phyloP scores from a whole-genome alignment of 2,888 invertebrate genomes.

The Erannis defoliaria region DNA sequence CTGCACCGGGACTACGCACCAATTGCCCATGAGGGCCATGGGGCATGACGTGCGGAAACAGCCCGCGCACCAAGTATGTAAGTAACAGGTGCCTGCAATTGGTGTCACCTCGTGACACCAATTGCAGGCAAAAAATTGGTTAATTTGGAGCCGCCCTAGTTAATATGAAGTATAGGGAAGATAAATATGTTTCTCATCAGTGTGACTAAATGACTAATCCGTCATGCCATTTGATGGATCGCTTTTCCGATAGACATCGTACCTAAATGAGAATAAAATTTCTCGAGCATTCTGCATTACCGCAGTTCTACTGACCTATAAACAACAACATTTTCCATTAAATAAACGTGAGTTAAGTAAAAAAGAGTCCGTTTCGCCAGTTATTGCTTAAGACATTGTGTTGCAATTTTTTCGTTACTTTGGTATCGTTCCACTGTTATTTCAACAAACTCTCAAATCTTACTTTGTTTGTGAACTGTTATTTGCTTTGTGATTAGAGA shows the following conservation, averaged over 20 bases:
- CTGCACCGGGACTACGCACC: too few relatives aligned
- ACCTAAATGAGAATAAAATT: slow-evolving; percentile 29
- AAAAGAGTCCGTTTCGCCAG: neutral
- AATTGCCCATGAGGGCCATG: too few relatives aligned
- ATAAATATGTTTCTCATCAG: slow-evolving; percentile 28
- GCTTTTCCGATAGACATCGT: slow-evolving; percentile 33
- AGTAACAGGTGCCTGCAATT: too few relatives aligned
- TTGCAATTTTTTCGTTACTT: neutral
- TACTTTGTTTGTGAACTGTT: slow-evolving; percentile 7
- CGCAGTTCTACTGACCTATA: neutral
- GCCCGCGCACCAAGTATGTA: too few relatives aligned
- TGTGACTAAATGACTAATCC: slow-evolving; percentile 49
- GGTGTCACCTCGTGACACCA: neutral
- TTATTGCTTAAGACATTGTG: neutral
- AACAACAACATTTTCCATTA: neutral
- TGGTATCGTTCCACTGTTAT: neutral
- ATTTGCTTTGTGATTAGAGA: slow-evolving; percentile 6
- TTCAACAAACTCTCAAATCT: neutral
- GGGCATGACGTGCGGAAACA: too few relatives aligned
- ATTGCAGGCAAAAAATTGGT: neutral
- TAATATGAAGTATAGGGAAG: slow-evolving; percentile 16
- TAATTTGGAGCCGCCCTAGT: neutral
- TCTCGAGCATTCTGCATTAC: neutral
- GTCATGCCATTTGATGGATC: slow-evolving; percentile 56
- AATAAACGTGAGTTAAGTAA: neutral